phyloP scores from a whole-genome alignment of 2,888 invertebrate genomes.

The Macrosoma leucophasiata region DNA sequence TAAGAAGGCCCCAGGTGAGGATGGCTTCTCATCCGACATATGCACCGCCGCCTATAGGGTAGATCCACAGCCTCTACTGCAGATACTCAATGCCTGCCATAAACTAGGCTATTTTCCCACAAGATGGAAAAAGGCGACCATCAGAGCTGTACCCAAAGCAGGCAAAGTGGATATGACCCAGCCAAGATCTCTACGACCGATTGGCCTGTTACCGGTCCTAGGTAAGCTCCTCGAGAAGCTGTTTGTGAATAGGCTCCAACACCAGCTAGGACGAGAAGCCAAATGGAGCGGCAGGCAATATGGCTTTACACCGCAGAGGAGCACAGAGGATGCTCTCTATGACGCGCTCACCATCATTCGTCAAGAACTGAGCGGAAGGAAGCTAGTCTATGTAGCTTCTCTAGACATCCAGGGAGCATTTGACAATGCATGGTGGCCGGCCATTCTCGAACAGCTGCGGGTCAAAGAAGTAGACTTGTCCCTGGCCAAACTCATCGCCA shows the following conservation, averaged over 20 bases:
- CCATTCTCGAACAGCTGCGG: slow-evolving; percentile 2
- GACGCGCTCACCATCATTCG: slow-evolving; percentile 6
- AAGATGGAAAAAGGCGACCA: slow-evolving; percentile 14
- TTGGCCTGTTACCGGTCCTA: slow-evolving; percentile 17
- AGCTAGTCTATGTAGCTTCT: slow-evolving; percentile 12
- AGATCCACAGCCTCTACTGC: slow-evolving; percentile 3
- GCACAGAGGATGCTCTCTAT: slow-evolving; percentile 19
- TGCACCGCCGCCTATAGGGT: background rate
- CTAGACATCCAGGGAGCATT: slow-evolving; percentile 25
- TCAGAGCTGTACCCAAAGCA: slow-evolving; percentile 13
- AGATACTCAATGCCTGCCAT: slow-evolving; percentile 17
- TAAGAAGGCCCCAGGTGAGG: slow-evolving; percentile 17
- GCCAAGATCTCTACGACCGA: slow-evolving; percentile 16
- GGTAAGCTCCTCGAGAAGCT: slow-evolving; percentile 21
- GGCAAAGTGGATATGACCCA: slow-evolving; percentile 8
- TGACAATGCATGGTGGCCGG: slow-evolving; percentile 23
- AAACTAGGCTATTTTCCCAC: slow-evolving; percentile 11
- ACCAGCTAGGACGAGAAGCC: slow-evolving; percentile 4
- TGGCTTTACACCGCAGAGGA: slow-evolving; percentile 19
- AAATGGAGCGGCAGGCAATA: slow-evolving; percentile 14
- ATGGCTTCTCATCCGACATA: slow-evolving; percentile 18
- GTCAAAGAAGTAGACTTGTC: background rate
- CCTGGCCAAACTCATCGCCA: slow-evolving; percentile 5
- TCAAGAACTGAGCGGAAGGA: background rate
- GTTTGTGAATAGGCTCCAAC: slow-evolving; percentile 9